Conservation (phyloP, 2,797 vertebrate genomes). For the Sebastes variabilis region DNA sequence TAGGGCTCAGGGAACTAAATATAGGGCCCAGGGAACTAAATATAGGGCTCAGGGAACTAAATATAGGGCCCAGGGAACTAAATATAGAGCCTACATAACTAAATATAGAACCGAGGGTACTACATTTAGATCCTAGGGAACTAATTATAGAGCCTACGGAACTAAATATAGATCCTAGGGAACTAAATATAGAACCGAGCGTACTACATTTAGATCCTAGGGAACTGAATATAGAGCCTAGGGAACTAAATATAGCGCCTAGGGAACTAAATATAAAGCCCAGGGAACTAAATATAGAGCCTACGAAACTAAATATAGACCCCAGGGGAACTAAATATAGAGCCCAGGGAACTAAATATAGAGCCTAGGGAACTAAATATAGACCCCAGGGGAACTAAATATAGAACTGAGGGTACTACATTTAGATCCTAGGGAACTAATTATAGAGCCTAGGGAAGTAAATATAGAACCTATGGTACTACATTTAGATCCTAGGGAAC, state of each 20-base stretch:
- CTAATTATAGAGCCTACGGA: too few relatives aligned
- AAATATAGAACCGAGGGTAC: too few relatives aligned
- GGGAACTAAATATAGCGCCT: too few relatives aligned
- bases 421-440: background rate
- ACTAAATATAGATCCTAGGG: fast-evolving
- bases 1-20: too few relatives aligned
- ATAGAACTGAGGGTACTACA: too few relatives aligned
- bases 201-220: background rate
- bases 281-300: fast-evolving
- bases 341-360: too few relatives aligned
- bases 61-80: too few relatives aligned
- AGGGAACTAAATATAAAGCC: too few relatives aligned
- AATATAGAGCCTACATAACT: fast-evolving
- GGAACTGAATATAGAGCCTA: too few relatives aligned
- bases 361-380: fast-evolving
- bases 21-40: too few relatives aligned
- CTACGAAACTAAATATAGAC: fast-evolving
- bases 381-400: background rate
- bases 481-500: background rate
- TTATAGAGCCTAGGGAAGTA: background rate
- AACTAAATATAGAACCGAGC: background rate
- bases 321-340: background rate
- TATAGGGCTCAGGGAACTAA: too few relatives aligned
- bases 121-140: too few relatives aligned
- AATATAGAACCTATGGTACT: background rate